A percentile compares a stretch with the other conserved stretches of the same genome.
These are phyloP conservation scores for Pycnomerus fuliginosus DNA, from an alignment of 2,888 invertebrate species.

Conservation along the genomic window DNA sequence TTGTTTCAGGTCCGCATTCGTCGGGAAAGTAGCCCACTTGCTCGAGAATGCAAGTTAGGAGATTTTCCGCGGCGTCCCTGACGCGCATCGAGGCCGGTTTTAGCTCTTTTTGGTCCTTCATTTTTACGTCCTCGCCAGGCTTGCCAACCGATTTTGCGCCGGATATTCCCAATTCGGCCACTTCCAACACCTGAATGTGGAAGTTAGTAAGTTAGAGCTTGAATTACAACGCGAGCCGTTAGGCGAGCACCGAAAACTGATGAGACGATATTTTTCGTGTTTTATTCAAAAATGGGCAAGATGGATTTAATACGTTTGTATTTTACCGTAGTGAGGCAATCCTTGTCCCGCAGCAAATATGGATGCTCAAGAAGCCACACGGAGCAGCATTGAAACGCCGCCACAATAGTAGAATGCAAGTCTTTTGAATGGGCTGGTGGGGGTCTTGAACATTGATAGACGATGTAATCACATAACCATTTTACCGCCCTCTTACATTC, in stretches of 20 bases:
- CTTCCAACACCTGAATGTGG: conserved; percentile 68
- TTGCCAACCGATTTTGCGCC: conserved; percentile 89
- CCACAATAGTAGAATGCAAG: conserved; percentile 91
- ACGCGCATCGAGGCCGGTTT: conserved; percentile 98
- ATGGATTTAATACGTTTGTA: too few species aligned
- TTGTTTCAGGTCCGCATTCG: conserved; percentile 79
- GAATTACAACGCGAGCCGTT: neutral
- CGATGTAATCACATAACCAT: conserved; percentile 98
- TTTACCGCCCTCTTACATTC: conserved; percentile 92
- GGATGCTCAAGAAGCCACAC: conserved; percentile 93
- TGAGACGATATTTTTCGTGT: too few species aligned
- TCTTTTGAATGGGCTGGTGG: conserved; percentile 93
- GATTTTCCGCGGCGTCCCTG: conserved; percentile 93
- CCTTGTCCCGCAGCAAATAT: conserved; percentile 84
- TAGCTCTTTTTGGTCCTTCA: conserved; percentile 93
- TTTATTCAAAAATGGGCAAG: neutral
- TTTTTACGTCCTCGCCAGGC: conserved; percentile 83
- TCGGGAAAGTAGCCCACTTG: conserved; percentile 86
- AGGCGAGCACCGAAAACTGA: neutral
- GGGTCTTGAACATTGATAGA: conserved; percentile 91
- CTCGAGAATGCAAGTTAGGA: conserved; percentile 87
- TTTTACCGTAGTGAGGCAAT: conserved; percentile 83
- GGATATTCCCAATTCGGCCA: conserved; percentile 95
- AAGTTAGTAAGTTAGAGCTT: neutral
- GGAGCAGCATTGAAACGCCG: conserved; percentile 87